Percentiles rank a stretch among this genome's conserved stretches.
These are phyloP conservation scores for Vollenhovia emeryi DNA, from an alignment of 1,140 invertebrate genomes.

Conservation along the genomic window DNA sequence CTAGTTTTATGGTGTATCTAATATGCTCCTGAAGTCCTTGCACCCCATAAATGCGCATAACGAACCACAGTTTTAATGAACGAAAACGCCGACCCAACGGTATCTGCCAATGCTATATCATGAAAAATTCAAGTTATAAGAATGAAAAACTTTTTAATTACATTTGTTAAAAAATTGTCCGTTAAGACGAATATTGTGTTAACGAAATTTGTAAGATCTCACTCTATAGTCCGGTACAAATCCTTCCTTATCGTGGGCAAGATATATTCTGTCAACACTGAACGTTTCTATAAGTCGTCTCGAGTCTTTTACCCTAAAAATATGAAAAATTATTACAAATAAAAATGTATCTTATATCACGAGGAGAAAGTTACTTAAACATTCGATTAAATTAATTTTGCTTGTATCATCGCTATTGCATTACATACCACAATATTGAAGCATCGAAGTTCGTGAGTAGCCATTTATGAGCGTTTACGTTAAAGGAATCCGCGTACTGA, in stretches of 20 bases:
- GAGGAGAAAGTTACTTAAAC: not conserved
- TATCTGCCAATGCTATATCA: constrained; percentile 95
- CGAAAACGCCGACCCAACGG: constrained; percentile 95
- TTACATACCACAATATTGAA: constrained; percentile 91
- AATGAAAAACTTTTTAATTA: constrained; percentile 6
- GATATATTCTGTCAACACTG: constrained; percentile 96
- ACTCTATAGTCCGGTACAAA: constrained; percentile 94
- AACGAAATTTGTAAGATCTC: constrained; percentile 64
- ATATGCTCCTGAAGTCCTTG: constrained; percentile 93
- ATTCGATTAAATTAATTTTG: constrained; percentile 16
- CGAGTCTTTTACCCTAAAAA: constrained; percentile 91
- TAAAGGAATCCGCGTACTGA: constrained; percentile 94
- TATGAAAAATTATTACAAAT: constrained; percentile 25
- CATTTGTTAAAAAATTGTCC: not conserved
- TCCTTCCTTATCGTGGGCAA: constrained; percentile 89
- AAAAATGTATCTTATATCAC: not conserved
- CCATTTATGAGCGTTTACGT: constrained; percentile 97
- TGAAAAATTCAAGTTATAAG: not conserved
- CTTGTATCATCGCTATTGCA: not conserved
- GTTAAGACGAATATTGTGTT: not conserved
- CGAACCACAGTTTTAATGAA: constrained; percentile 98
- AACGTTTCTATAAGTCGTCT: constrained; percentile 93
- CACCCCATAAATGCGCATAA: constrained; percentile 93
- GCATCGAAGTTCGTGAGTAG: constrained; percentile 97
- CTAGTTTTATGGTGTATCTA: constrained; percentile 90